These are phyloP conservation scores for Neodiprion lecontei DNA, from an alignment of 1,140 invertebrate genomes.

Conservation along the genomic window DNA sequence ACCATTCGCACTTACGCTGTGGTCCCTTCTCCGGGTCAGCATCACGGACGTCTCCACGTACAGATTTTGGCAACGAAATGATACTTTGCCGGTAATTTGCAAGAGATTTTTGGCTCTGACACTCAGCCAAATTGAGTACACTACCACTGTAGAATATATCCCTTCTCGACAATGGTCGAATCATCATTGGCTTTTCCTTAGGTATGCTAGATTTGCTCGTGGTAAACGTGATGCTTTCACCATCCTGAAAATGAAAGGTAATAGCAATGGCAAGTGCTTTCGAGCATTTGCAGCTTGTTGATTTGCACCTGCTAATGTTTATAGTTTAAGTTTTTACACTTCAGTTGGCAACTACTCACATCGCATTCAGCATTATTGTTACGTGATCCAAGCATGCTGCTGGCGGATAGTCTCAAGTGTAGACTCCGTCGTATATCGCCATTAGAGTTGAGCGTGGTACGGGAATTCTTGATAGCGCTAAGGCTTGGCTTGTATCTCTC, in stretches of 20 bases:
- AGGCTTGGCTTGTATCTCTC: constrained; percentile 81
- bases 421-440: constrained; percentile 65
- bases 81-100: constrained; percentile 84
- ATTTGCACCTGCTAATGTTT: constrained; percentile 24
- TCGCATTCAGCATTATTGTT: constrained; percentile 70
- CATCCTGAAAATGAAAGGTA: constrained; percentile 41
- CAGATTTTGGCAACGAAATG: constrained; percentile 76
- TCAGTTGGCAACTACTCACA: constrained; percentile 52
- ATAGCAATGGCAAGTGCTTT: constrained; percentile 9
- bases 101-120: constrained; percentile 91
- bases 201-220: constrained; percentile 62
- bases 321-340: constrained; percentile 15
- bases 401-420: constrained; percentile 65
- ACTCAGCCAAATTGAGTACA: constrained; percentile 89
- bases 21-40: constrained; percentile 71
- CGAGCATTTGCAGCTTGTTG: constrained; percentile 10
- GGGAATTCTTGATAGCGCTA: constrained; percentile 72
- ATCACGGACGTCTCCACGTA: constrained; percentile 67
- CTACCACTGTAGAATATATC: constrained; percentile 99
- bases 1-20: constrained; percentile 66
- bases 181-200: constrained; percentile 73
- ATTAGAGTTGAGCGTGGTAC: constrained; percentile 59
- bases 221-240: constrained; percentile 59
- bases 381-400: constrained; percentile 66
- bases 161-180: constrained; percentile 92